Percentiles rank a stretch among this genome's conserved stretches.
Evolutionary conservation across 2,113 vertebrate genomes (phyloP).

Genomic region (Cyanistes caeruleus): DNA sequence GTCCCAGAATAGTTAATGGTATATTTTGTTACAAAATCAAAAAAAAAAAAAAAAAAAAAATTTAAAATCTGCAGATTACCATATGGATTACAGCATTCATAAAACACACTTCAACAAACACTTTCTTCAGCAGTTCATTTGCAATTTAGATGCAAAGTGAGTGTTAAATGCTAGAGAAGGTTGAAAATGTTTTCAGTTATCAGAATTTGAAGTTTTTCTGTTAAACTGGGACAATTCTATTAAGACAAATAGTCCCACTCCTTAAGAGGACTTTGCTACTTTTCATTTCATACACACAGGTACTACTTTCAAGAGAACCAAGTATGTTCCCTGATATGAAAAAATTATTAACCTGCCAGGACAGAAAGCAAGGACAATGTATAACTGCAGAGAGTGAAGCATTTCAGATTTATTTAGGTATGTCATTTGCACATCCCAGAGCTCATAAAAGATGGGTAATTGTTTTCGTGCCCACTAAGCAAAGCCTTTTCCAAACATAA

Average conservation of each 20-base stretch:
- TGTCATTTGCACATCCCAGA: neutral
- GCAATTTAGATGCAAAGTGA: neutral
- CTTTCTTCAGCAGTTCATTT: neutral
- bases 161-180: neutral
- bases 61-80: neutral
- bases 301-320: neutral
- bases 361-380: neutral
- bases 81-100: neutral
- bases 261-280: neutral
- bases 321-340: neutral
- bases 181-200: neutral
- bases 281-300: neutral
- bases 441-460: neutral
- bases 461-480: neutral
- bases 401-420: neutral
- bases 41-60: neutral
- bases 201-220: neutral
- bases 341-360: neutral
- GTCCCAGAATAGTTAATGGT: neutral
- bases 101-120: neutral
- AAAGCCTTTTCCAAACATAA: neutral
- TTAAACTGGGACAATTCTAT: neutral
- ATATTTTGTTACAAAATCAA: neutral
- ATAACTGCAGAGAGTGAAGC: neutral
- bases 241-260: neutral